A percentile compares a stretch with the other conserved stretches of the same genome.
These are phyloP conservation scores for Leguminivora glycinivorella DNA, from an alignment of 1,140 invertebrate species.

Conservation along the genomic window DNA sequence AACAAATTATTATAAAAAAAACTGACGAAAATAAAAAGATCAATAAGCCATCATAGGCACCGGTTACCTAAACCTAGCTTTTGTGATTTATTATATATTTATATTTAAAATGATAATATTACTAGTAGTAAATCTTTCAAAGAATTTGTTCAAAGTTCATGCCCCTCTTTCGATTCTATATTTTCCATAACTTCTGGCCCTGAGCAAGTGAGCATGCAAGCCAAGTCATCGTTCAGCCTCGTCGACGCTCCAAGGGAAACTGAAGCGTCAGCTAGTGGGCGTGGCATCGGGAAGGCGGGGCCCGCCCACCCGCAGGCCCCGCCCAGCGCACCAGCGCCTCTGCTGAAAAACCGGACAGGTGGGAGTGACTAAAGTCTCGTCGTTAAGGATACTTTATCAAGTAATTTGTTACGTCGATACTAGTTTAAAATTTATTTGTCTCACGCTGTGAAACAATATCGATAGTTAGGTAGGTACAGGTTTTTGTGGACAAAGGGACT, in stretches of 20 bases:
- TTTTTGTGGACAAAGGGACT: not conserved
- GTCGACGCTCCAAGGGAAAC: slow-evolving; percentile 61
- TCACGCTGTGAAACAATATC: not conserved
- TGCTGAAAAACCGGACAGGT: slow-evolving; percentile 65
- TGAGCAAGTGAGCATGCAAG: not conserved
- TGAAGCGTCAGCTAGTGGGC: slow-evolving; percentile 63
- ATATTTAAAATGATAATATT: too few species aligned
- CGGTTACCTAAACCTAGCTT: too few species aligned
- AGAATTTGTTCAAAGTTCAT: not conserved
- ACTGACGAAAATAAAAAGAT: too few species aligned
- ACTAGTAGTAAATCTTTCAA: too few species aligned
- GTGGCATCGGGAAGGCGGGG: slow-evolving; percentile 58
- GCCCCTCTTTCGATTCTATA: not conserved
- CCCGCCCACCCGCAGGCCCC: slow-evolving; percentile 39
- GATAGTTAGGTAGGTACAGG: not conserved
- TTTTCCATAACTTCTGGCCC: not conserved
- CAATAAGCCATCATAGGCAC: too few species aligned
- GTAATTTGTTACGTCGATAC: slow-evolving; percentile 72
- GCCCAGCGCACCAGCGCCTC: slow-evolving; percentile 54
- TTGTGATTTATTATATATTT: too few species aligned
- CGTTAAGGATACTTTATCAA: slow-evolving; percentile 74
- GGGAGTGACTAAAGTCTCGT: slow-evolving; percentile 67
- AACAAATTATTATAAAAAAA: too few species aligned
- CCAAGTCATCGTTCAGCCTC: slow-evolving; percentile 46
- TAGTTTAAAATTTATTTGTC: slow-evolving; percentile 60